A percentile compares a stretch with the other conserved stretches of the same genome.
Evolutionary conservation across 2,797 vertebrate species (phyloP).

Genomic region (Acipenser transmontanus): DNA sequence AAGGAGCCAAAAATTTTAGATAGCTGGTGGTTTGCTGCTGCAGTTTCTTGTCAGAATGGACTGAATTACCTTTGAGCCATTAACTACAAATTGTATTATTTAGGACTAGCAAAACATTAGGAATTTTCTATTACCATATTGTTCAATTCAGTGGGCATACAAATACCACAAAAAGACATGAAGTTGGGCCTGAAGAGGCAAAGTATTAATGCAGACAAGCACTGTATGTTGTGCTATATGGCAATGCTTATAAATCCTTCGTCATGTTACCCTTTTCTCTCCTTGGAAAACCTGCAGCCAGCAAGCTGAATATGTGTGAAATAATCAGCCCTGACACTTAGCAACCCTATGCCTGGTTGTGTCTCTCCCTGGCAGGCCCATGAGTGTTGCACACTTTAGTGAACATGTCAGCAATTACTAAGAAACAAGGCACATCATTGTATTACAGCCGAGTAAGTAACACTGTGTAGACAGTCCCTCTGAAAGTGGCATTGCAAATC

Average conservation of each 20-base stretch:
- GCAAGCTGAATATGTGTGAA: constrained; percentile 12
- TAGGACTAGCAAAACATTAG: no score
- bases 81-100: no score
- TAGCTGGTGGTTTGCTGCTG: no score
- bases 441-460: neutral
- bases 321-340: constrained; percentile 20
- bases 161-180: no score
- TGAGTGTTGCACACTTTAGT: constrained; percentile 24
- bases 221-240: no score
- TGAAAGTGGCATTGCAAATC: constrained; percentile 3
- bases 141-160: no score
- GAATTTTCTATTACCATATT: no score
- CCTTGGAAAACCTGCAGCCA: constrained; percentile 8
- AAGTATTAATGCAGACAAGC: no score
- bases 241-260: neutral
- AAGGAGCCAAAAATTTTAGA: no score
- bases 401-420: constrained; percentile 24
- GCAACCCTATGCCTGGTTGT: constrained; percentile 12
- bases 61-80: no score
- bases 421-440: constrained; percentile 1
- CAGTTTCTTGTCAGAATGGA: no score
- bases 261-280: constrained; percentile 16
- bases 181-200: no score
- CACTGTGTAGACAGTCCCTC: constrained; percentile 3
- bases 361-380: constrained; percentile 6